Conservation (phyloP, 1,140 invertebrate species). For the Drosophila mayri region DNA sequence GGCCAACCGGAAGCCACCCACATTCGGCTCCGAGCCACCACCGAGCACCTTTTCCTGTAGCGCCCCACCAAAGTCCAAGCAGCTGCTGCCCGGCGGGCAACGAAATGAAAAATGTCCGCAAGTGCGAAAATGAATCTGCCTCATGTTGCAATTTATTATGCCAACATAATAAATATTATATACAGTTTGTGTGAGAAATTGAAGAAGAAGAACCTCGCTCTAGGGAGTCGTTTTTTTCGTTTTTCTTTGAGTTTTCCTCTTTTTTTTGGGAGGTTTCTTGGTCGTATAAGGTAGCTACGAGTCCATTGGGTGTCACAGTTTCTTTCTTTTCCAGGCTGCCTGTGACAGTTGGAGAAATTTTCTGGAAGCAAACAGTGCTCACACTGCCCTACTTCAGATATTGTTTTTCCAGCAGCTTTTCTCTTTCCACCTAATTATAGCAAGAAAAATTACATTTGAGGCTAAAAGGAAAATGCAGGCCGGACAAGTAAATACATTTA, state of each 20-base stretch:
- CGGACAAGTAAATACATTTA: constrained; percentile 14
- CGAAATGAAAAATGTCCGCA: constrained; percentile 81
- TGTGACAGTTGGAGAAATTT: constrained; percentile 71
- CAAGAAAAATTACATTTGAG: constrained; percentile 38
- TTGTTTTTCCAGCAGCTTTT: constrained; percentile 14
- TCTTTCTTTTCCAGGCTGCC: constrained; percentile 11
- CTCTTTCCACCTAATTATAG: constrained; percentile 50
- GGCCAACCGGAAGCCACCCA: constrained; percentile 6
- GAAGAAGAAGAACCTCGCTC: constrained; percentile 44
- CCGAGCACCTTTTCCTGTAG: constrained; percentile 12
- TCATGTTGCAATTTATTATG: constrained; percentile 83
- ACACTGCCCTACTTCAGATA: constrained; percentile 4
- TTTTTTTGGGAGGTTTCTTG: constrained; percentile 7
- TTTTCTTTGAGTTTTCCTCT: background rate
- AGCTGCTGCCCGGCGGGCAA: constrained; percentile 64
- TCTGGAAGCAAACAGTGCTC: background rate
- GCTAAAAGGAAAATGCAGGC: constrained; percentile 15
- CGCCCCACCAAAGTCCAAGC: constrained; percentile 44
- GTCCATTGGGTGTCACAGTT: constrained; percentile 46
- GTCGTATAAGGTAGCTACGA: constrained; percentile 26
- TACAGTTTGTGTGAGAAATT: constrained; percentile 73
- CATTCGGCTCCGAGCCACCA: background rate
- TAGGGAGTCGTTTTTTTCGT: constrained; percentile 19
- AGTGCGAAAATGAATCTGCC: constrained; percentile 83
- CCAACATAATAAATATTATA: constrained; percentile 84